Evolutionary conservation across 2,888 invertebrate species (phyloP).

Genomic region (Lingula anatina): DNA sequence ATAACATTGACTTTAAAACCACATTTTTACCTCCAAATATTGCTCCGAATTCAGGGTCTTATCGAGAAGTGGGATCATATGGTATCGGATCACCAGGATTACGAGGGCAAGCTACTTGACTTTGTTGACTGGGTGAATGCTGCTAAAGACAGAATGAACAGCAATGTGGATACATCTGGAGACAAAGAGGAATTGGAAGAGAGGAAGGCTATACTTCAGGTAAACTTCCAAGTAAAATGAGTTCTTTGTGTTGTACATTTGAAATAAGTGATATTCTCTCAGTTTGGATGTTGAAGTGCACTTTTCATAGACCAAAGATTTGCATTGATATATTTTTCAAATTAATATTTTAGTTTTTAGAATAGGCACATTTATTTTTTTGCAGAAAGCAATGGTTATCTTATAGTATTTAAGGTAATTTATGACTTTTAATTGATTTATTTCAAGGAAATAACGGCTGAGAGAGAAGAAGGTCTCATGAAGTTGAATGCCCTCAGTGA

Average conservation of each 20-base stretch:
- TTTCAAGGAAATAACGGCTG: slow-evolving; percentile 75
- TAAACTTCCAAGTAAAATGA: too few species aligned
- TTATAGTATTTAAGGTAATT: too few species aligned
- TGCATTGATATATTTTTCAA: background rate
- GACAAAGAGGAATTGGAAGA: slow-evolving; percentile 79
- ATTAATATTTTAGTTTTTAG: too few species aligned
- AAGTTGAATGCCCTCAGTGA: slow-evolving; percentile 80
- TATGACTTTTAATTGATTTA: too few species aligned
- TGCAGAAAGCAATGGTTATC: too few species aligned
- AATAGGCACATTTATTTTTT: too few species aligned
- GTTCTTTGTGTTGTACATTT: too few species aligned
- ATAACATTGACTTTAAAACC: too few species aligned
- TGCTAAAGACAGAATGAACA: slow-evolving; percentile 76
- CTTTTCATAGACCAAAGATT: background rate
- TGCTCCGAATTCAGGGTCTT: slow-evolving; percentile 68
- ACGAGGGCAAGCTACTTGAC: slow-evolving; percentile 83
- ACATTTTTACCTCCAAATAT: too few species aligned
- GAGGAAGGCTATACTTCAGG: slow-evolving; percentile 62
- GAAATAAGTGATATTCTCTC: background rate
- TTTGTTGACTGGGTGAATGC: slow-evolving; percentile 89
- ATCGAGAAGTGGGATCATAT: slow-evolving; percentile 89
- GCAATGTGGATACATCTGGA: slow-evolving; percentile 75
- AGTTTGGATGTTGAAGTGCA: background rate
- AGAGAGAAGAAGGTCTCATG: slow-evolving; percentile 70
- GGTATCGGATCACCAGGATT: slow-evolving; percentile 86